Evolutionary conservation across 2,888 invertebrate genomes (phyloP), one percentile per base, ranked within the genome.

Genomic region (Brenthis hecate): DNA sequence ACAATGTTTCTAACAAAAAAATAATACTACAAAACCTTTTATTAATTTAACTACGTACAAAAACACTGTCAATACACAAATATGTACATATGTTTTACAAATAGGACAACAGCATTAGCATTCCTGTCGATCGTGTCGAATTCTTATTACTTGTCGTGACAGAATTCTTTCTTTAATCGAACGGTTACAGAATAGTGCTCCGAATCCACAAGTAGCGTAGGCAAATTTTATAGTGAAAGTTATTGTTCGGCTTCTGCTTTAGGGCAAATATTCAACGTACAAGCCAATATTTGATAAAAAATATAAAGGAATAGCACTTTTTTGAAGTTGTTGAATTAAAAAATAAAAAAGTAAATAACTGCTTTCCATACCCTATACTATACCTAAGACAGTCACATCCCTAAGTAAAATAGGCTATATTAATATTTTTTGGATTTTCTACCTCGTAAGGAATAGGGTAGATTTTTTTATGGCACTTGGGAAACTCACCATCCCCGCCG

Each of bases 111-210:
- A 71, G 65, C 76, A 86, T 86, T 85, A 83, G 78, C 80, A 86
- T 73, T 70, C 70, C 48, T 47, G 77, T 74, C 50, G 51, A 62
- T 75, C 81, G 79, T 81, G 80, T 80, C 80, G 79, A 82, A 87
- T 86, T 85, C 85, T 78, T 75, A 72, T 73, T 75, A 75, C 76
- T 75, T 78, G 81, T 81, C 79, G 77, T 79, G 79, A 75, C 78
- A 77, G 75, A 74, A 78, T 81, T 79, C 77, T 77, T 80, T 80
- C 79, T 71, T 79, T 78, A 78, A 76, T 79, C 76, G 74, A 75
- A 75, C 80, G 79, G 76, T 83, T 78, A 81, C 78, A 76, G 82
- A 82, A 85, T 82, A 82, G 76, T 73, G 73, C 64, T 71, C 66
- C 73, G 77, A 76, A 76, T 78, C 72, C 71, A 76, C 72, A 75